Base-by-base conservation (phyloP, 2,888 invertebrate genomes). In the Stenurella melanura region DNA sequence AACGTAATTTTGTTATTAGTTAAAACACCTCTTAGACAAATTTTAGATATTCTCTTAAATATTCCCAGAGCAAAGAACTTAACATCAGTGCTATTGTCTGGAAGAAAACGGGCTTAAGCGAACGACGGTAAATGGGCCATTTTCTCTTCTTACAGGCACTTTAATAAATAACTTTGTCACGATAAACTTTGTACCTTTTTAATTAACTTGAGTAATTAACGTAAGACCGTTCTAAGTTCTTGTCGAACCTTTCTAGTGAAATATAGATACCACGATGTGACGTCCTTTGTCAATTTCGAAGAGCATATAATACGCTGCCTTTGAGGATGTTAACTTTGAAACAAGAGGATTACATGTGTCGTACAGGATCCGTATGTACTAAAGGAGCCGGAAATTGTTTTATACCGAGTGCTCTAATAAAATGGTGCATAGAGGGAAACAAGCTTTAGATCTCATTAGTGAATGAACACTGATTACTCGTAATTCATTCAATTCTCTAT, bases 131-230 rank as follows among this genome's bases (percentile, higher is more conserved):
- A 56, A 73, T 34, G 17, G 66, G 56, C 63, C 18, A 67, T 64
- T 74, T 67, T 64, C 63, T 57, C 57, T 18, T 18, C 34, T 50
- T 50, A 50, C 42, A 61, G 34, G 71, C 12, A 12, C 73, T 18
- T 58, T 67, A 67, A 74, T 74, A 74, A 73, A 74, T 74, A 74
- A 74, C 19, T 21, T 19, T 67, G 67, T 74, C 60, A 42, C 67
- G 17, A 67, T 74, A 74, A 72, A 72, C 72, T 50, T 72, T 50
- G 42, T 63, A 66, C 73, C 50, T 74, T 74, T 74, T 74, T 74
- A 74, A 74, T 74, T 74, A 74, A 74, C 58, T 60, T 42, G 34
- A 56, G 73, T 58, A 67, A 64, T 56, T 58, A 57, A 66, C 30
- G 73, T 61, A 30, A 63, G 63, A 38, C 61, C 18, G 42, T 19